A percentile compares a stretch with the other conserved stretches of the same genome.
These are phyloP conservation scores for Homarus gammarus DNA, from an alignment of 2,888 invertebrate genomes.

Conservation along the genomic window DNA sequence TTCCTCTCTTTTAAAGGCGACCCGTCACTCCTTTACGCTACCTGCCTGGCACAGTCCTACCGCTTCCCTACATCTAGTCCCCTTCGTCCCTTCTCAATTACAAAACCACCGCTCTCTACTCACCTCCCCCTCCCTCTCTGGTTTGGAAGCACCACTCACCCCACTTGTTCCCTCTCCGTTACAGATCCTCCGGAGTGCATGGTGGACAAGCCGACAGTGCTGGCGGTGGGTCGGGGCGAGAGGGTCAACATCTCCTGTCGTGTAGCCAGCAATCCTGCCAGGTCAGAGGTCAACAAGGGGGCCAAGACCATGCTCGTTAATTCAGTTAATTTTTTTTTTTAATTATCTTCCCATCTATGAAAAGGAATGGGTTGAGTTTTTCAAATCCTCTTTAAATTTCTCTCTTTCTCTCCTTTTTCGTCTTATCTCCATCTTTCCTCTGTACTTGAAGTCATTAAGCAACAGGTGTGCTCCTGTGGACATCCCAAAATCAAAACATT, in stretches of 20 bases:
- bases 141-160: background rate
- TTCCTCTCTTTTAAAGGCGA: too few species aligned
- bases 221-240: slow-evolving; percentile 70
- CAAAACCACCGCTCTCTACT: background rate
- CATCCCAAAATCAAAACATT: too few species aligned
- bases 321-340: too few species aligned
- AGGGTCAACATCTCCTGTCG: slow-evolving; percentile 72
- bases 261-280: slow-evolving; percentile 73
- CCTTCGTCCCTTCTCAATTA: background rate
- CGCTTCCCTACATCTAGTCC: background rate
- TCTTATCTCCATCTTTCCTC: background rate
- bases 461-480: too few species aligned
- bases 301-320: background rate
- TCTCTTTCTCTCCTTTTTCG: background rate
- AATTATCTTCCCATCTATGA: too few species aligned
- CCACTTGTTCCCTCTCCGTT: too few species aligned
- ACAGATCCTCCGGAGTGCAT: slow-evolving; percentile 73
- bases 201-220: slow-evolving; percentile 63
- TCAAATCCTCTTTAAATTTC: background rate
- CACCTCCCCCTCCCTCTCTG: slow-evolving; percentile 11
- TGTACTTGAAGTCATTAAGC: too few species aligned
- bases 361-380: too few species aligned
- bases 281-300: slow-evolving; percentile 37
- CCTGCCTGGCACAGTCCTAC: background rate
- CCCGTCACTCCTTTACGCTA: background rate